phyloP scores from a whole-genome alignment of 2,797 vertebrate genomes.

The Acipenser ruthenus region DNA sequence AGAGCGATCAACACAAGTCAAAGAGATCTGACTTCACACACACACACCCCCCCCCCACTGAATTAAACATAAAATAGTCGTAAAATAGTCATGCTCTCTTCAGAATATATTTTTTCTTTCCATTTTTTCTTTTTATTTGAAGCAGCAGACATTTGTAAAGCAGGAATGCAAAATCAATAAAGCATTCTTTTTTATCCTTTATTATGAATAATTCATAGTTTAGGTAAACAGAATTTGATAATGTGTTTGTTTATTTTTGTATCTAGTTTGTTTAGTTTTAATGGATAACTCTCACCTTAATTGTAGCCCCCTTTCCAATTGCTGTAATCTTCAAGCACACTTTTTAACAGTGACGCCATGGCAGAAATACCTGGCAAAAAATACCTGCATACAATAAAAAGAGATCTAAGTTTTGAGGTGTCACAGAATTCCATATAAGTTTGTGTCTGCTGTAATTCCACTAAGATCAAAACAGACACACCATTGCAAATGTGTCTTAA shows the following conservation, averaged over 20 bases:
- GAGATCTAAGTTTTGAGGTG: background rate
- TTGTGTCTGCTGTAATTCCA: too few species aligned
- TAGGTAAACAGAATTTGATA: slow-evolving; percentile 20
- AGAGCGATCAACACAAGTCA: slow-evolving; percentile 7
- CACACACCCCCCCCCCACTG: background rate
- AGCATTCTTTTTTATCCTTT: background rate
- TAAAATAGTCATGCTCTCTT: slow-evolving; percentile 9
- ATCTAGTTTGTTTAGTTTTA: slow-evolving; percentile 8
- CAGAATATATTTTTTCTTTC: background rate
- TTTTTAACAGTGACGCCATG: slow-evolving; percentile 48
- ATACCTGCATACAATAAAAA: slow-evolving; percentile 1
- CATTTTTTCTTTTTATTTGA: background rate
- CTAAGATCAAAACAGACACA: too few species aligned
- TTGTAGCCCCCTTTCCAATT: background rate
- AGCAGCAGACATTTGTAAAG: background rate
- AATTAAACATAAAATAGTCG: slow-evolving; percentile 18
- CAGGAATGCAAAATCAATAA: slow-evolving; percentile 4
- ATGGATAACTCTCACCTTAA: background rate
- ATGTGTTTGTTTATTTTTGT: slow-evolving; percentile 9
- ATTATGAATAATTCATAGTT: slow-evolving; percentile 31
- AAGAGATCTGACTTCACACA: background rate
- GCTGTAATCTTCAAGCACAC: slow-evolving; percentile 32
- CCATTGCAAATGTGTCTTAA: too few species aligned
- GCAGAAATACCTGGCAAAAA: slow-evolving; percentile 27
- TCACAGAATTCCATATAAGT: too few species aligned